A percentile compares a stretch with the other conserved stretches of the same genome.
These are phyloP conservation scores for Papilio dardanus DNA, from an alignment of 1,140 invertebrate genomes.

Conservation along the genomic window DNA sequence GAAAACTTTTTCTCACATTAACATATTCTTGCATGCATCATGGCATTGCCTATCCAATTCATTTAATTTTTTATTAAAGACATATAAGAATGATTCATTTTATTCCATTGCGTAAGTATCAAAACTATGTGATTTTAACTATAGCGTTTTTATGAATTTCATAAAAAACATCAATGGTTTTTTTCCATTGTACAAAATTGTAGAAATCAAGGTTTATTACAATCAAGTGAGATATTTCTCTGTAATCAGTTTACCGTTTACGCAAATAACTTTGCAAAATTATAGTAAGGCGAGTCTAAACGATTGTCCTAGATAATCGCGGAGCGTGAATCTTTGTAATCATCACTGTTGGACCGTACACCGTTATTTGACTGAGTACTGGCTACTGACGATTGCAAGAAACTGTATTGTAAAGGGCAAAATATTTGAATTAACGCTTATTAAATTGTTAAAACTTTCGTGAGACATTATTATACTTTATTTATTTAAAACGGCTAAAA, in stretches of 20 bases:
- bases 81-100: no score
- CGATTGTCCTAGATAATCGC: conserved; percentile 20
- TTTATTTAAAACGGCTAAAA: not conserved
- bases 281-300: not conserved
- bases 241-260: not conserved
- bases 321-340: conserved; percentile 25
- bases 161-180: no score
- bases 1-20: no score
- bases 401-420: not conserved
- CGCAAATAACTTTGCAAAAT: conserved; percentile 16
- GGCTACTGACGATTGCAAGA: conserved; percentile 2
- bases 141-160: no score
- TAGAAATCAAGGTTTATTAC: not conserved
- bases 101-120: no score
- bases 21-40: no score
- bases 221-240: not conserved
- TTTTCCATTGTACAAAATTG: not conserved
- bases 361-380: conserved; percentile 27
- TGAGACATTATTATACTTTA: not conserved
- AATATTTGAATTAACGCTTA: not conserved
- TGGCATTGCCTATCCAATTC: no score
- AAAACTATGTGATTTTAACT: no score
- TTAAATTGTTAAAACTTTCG: no score
- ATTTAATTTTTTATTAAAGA: no score
- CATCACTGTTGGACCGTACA: conserved; percentile 17